Conservation (phyloP, 2,113 vertebrate genomes). For the Tricholaema leucomelas region DNA sequence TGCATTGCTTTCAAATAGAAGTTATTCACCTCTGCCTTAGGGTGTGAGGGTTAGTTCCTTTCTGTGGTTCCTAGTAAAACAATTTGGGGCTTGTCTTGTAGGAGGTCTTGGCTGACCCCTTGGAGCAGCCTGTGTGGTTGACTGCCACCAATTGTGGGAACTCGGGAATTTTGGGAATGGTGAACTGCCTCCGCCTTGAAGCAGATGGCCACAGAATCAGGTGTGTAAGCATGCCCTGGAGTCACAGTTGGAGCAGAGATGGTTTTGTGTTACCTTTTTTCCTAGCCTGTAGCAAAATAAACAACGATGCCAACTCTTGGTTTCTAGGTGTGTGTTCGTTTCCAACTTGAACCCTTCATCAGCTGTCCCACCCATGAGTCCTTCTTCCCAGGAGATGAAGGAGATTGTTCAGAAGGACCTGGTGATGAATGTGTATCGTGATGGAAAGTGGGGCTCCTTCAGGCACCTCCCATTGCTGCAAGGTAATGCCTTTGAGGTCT, state of each 20-base stretch:
- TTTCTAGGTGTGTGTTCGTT: slow-evolving; percentile 86
- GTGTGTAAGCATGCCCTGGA: slow-evolving; percentile 57
- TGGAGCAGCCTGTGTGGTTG: slow-evolving; percentile 84
- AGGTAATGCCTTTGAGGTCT: slow-evolving; percentile 71
- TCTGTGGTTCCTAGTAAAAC: not conserved
- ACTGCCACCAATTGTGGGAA: slow-evolving; percentile 76
- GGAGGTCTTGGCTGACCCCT: slow-evolving; percentile 74
- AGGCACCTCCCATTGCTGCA: slow-evolving; percentile 82
- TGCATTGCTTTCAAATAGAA: not conserved
- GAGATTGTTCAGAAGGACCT: slow-evolving; percentile 79
- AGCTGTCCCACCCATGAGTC: slow-evolving; percentile 59
- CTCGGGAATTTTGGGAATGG: slow-evolving; percentile 91
- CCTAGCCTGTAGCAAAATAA: not conserved
- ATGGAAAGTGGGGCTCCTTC: slow-evolving; percentile 91
- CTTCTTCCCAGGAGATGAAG: slow-evolving; percentile 74
- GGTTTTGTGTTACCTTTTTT: not conserved
- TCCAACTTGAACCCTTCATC: slow-evolving; percentile 82
- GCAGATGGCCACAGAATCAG: slow-evolving; percentile 88
- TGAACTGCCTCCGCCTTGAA: slow-evolving; percentile 93
- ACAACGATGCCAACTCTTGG: not conserved
- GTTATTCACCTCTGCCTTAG: not conserved
- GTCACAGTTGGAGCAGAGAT: not conserved
- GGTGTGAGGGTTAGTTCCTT: not conserved
- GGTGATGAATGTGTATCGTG: slow-evolving; percentile 89
- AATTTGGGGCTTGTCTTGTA: not conserved